These are phyloP conservation scores for Periphyllus acericola DNA, from an alignment of 2,888 invertebrate species.

Conservation along the genomic window DNA sequence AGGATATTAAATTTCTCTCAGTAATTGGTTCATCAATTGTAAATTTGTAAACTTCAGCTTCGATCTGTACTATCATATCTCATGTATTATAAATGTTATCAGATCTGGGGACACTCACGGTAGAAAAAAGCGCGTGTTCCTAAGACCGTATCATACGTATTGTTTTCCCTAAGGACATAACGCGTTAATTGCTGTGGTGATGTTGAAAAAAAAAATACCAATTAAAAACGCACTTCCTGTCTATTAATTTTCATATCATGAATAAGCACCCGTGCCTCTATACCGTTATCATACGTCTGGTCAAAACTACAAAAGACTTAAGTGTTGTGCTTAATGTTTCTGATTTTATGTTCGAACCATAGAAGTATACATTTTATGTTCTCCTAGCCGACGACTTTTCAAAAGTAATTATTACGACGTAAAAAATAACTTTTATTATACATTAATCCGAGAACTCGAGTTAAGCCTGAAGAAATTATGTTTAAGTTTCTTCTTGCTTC, in stretches of 20 bases:
- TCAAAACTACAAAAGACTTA: too few species aligned
- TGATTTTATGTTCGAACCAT: too few species aligned
- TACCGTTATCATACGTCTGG: not conserved
- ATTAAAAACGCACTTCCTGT: not conserved
- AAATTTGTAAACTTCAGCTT: not conserved
- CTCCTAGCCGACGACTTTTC: too few species aligned
- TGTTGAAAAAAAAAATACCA: slow-evolving; percentile 7
- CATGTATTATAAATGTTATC: not conserved
- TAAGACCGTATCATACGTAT: not conserved
- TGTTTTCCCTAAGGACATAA: not conserved
- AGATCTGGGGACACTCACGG: too few species aligned
- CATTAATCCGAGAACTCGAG: too few species aligned
- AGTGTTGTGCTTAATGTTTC: too few species aligned
- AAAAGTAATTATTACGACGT: too few species aligned
- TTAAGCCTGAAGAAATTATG: too few species aligned
- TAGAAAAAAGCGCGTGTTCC: not conserved
- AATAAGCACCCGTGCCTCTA: not conserved
- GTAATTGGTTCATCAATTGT: not conserved
- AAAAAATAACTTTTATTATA: too few species aligned
- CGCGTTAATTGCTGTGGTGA: not conserved
- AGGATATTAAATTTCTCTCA: too few species aligned
- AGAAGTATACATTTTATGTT: too few species aligned
- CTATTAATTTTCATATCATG: not conserved
- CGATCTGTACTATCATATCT: not conserved
- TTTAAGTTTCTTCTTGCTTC: too few species aligned